Evolutionary conservation across 2,888 invertebrate species (phyloP).

Genomic region (Plutella xylostella): DNA sequence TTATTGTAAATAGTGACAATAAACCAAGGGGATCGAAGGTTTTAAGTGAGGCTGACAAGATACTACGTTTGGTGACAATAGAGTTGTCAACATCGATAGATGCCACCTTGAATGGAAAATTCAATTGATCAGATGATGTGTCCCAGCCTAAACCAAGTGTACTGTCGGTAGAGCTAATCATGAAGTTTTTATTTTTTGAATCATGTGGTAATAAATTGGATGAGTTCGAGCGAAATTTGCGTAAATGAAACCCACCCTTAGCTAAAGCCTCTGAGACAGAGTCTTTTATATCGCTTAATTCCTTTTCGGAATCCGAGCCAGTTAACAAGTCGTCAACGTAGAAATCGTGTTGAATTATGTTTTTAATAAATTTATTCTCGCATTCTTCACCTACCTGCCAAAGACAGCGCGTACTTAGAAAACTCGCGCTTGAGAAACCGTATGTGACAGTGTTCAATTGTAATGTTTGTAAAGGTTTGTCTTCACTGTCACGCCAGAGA

Average conservation of each 20-base stretch:
- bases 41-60: not conserved
- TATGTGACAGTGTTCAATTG: not conserved
- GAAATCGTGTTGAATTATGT: not conserved
- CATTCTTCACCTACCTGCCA: not conserved
- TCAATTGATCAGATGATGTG: not conserved
- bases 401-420: not conserved
- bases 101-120: not conserved
- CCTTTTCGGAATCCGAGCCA: not conserved
- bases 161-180: not conserved
- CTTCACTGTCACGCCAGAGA: not conserved
- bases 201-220: no score
- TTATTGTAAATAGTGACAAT: not conserved
- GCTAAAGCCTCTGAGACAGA: not conserved
- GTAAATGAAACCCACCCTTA: not conserved
- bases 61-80: not conserved
- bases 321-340: slow-evolving; percentile 3
- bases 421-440: not conserved
- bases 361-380: not conserved
- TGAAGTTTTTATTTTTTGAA: not conserved
- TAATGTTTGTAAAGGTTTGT: not conserved
- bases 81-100: not conserved
- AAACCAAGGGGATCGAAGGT: not conserved
- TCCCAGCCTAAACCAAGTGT: not conserved
- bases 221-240: not conserved
- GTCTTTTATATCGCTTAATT: not conserved